Base-by-base conservation (phyloP, 2,113 vertebrate species). In the Tonatia bakeri region DNA sequence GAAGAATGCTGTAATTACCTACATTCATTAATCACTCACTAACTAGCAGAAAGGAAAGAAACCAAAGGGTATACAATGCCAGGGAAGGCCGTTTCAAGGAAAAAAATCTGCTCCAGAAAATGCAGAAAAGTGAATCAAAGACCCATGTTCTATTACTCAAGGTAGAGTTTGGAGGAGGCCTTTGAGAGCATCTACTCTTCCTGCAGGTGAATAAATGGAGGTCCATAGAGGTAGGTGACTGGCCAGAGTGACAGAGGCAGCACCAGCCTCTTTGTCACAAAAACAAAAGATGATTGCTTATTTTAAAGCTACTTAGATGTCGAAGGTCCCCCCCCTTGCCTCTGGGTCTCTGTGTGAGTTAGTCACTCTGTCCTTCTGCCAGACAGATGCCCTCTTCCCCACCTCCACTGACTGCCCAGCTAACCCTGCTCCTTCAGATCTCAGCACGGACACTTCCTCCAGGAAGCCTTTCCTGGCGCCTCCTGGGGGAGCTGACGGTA, bases 1-100 rank as follows among this genome's bases (percentile, higher is more conserved):
- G 87, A 69, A 50, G n/a, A 94, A 17, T 65, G 89, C 31, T 79
- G 72, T 56, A 92, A 80, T 59, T 36, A 67, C 79, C 76, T 40
- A 64, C n/a, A 67, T 65, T 90, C 69, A 69, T 73, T 79, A 64
- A 73, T 43, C 33, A 86, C 40, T 89, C 61, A 61, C 26, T 69
- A 72, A 45, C 40, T 73, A 79, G 36, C 40, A 54, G 75, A 72
- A 52, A 8, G 38, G 33, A 75, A 64, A 96, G 45, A 90, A 81
- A 73, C 28, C 31, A 38, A 36, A 19, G 3, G 6, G 52, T 3
- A 5, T 31, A 22, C 28, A 80, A 40, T 20, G 24, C 5, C 15
- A 54, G 82, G 70, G 65, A 61, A 87, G 38, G 33, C 7, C 67
- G 73, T 56, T 69, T 70, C 17, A 2, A 67, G 77, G n/a, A 17